These are phyloP conservation scores for Mythimna vitellina DNA, from an alignment of 2,888 invertebrate species.

Conservation along the genomic window DNA sequence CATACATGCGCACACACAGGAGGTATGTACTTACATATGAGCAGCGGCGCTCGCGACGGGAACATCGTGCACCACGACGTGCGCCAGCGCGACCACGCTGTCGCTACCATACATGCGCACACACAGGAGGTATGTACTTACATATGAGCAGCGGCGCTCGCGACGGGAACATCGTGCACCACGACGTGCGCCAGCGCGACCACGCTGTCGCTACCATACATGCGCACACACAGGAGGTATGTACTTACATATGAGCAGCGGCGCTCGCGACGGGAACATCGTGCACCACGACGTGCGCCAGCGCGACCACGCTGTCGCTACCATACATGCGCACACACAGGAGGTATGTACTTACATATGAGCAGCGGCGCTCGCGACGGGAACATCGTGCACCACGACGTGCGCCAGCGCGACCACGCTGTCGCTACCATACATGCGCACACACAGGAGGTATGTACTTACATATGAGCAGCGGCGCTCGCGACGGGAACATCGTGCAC, in stretches of 20 bases:
- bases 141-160: constrained; percentile 96
- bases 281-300: constrained; percentile 98
- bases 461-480: constrained; percentile 96
- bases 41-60: constrained; percentile 96
- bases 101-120: constrained; percentile 93
- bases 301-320: constrained; percentile 94
- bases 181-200: constrained; percentile 97
- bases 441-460: constrained; percentile 91
- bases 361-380: constrained; percentile 97
- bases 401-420: constrained; percentile 96
- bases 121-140: constrained; percentile 91
- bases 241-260: constrained; percentile 94
- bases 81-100: constrained; percentile 95
- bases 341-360: constrained; percentile 91
- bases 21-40: constrained; percentile 90
- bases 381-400: constrained; percentile 98
- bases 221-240: constrained; percentile 94
- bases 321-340: constrained; percentile 94
- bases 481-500: constrained; percentile 97
- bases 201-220: constrained; percentile 94
- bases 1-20: constrained; percentile 94
- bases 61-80: constrained; percentile 98
- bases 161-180: constrained; percentile 97
- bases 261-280: constrained; percentile 96
- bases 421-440: constrained; percentile 94